Base-by-base conservation (phyloP, 2,113 vertebrate species). In the Oophaga pumilio region DNA sequence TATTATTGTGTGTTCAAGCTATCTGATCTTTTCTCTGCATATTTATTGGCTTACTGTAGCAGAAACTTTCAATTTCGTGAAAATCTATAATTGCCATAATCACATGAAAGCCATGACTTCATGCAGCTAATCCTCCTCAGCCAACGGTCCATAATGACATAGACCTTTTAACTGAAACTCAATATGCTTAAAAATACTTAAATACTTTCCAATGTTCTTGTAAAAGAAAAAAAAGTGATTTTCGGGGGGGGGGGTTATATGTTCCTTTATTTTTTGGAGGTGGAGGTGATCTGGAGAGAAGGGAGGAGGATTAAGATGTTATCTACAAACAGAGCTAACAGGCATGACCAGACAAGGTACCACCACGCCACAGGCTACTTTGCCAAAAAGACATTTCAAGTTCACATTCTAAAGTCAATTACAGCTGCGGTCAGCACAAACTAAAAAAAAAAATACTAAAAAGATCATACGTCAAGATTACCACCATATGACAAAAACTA, bases 81-180 rank as follows among this genome's bases (percentile, higher is more conserved):
- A 91, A 93, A 93, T 89, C 90, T 90, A 28, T 94, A 93, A 94
- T 92, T 94, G 93, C 89, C 87, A 91, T 88, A 93, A 93, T 93
- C 94, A 93, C 91, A 93, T 93, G 93, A 93, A 93, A 93, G 91
- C 88, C 89, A 57, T 79, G 85, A 94, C 90, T 94, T 92, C 77
- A 90, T 89, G 20, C 78, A 92, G 89, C 85, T 94, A 94, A 92
- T 92, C 91, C 91, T 85, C 74, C 88, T 89, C 82, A 93, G 90
- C 76, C 82, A 88, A 92, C 92, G 90, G 90, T 86, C 92, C 91
- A 91, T 90, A 91, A 89, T 69, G 90, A 73, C 0, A 88, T 83
- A 91, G 86, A 83, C 50, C 89, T 94, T 94, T 93, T 87, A 77
- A 91, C 86, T 80, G 52, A 86, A 90, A 89, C 62, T 56, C 1